Evolutionary conservation across 2,888 invertebrate genomes (phyloP).

Genomic region (Baccha elongata): DNA sequence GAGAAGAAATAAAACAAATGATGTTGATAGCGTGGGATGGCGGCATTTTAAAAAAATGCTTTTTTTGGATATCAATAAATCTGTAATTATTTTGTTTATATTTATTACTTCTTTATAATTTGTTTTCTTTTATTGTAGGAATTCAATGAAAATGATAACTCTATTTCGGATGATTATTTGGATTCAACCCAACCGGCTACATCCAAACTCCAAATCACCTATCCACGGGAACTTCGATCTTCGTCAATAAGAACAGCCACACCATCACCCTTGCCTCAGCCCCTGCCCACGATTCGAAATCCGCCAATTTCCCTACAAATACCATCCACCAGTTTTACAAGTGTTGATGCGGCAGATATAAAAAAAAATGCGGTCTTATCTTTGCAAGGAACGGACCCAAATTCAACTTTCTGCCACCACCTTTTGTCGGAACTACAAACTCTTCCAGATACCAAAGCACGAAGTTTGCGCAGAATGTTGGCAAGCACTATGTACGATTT

Average conservation of each 20-base stretch:
- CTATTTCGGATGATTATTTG: background rate
- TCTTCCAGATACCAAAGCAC: background rate
- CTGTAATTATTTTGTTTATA: background rate
- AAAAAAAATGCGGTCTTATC: background rate
- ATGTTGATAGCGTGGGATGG: background rate
- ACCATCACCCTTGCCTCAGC: no score
- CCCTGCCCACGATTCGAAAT: no score
- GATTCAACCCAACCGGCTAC: background rate
- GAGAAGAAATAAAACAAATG: background rate
- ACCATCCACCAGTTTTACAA: background rate
- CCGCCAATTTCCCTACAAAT: no score
- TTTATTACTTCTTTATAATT: background rate
- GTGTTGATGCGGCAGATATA: background rate
- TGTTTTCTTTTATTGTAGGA: background rate
- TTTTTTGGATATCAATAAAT: background rate
- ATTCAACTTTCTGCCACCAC: slow-evolving; percentile 7
- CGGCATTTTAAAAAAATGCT: slow-evolving; percentile 25
- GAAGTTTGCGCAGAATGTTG: background rate
- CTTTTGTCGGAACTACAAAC: slow-evolving; percentile 11
- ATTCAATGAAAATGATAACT: background rate
- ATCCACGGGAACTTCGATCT: background rate
- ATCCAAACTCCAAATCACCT: no score
- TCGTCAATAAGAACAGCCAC: background rate
- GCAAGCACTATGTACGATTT: background rate
- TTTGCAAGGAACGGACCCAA: background rate